Evolutionary conservation across 2,888 invertebrate genomes (phyloP), one percentile per base, ranked within the genome.

Genomic region (Andricus quercusramuli): DNA sequence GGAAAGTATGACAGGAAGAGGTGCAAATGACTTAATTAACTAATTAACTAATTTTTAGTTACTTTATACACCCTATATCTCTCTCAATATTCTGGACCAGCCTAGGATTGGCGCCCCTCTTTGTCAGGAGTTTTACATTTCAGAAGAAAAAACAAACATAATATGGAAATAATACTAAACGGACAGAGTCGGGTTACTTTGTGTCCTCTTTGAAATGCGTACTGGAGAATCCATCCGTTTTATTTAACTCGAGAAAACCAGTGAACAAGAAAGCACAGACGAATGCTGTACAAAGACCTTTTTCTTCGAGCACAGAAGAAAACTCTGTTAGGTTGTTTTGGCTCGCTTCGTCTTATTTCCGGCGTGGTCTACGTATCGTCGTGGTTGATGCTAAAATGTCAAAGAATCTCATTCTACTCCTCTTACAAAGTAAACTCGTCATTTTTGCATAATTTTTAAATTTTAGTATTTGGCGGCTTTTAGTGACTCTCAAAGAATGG

Each of bases 181-280:
- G 70, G 47, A 70, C 47, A 70, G 70, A 70, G 70, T 17, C 47
- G 17, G 25, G n/a, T 25, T 67, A 6, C 22, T 51, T 70, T 25
- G 9, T 70, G 22, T 51, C 29, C 25, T 22, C 25, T 68, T 70
- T 51, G 51, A 29, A 15, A 29, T 29, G 70, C 51, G 70, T 70
- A 47, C 47, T 70, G 22, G 51, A 70, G 22, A 51, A 70, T 17
- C 17, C 25, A 51, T 70, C 25, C 47, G 70, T 51, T 70, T 51
- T 70, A 70, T 70, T 70, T 25, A 20, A 70, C 51, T 51, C 17
- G 70, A 51, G 70, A 70, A 70, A 70, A n/a, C 32, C 51, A 70
- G 70, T 70, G 51, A 70, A 70, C 51, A 70, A 70, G 70, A 51
- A 70, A 70, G 70, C 70, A 51, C 70, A 70, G 51, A 51, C 70